Evolutionary conservation across 2,888 invertebrate genomes (phyloP).

Genomic region (Rhagonycha lutea): DNA sequence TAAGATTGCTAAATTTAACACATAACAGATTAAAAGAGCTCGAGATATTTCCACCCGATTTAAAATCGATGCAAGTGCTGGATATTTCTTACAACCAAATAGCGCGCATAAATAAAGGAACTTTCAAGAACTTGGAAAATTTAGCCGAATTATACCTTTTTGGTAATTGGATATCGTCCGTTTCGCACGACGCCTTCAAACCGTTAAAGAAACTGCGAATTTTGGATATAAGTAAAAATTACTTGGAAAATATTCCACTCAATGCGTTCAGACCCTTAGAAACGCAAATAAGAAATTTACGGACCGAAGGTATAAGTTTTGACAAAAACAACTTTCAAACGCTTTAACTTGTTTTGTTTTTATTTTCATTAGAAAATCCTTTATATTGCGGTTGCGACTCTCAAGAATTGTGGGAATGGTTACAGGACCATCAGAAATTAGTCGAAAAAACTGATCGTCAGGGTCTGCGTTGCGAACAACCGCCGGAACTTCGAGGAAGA

Average conservation of each 20-base stretch:
- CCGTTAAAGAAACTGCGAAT: constrained; percentile 74
- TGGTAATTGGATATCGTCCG: constrained; percentile 80
- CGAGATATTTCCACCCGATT: constrained; percentile 79
- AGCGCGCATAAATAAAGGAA: constrained; percentile 73
- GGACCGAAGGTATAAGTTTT: constrained; percentile 72
- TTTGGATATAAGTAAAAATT: constrained; percentile 82
- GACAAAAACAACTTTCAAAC: background rate
- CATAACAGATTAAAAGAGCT: constrained; percentile 80
- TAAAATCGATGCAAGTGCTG: constrained; percentile 76
- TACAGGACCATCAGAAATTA: constrained; percentile 83
- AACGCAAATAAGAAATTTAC: constrained; percentile 77
- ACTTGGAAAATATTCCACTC: constrained; percentile 78
- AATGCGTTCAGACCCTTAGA: constrained; percentile 79
- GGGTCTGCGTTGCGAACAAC: constrained; percentile 78
- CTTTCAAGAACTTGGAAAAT: constrained; percentile 76
- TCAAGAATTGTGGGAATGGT: constrained; percentile 91
- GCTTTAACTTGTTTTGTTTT: background rate
- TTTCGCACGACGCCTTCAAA: constrained; percentile 78
- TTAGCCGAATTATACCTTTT: constrained; percentile 77
- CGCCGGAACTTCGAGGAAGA: constrained; percentile 75
- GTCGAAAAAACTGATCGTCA: constrained; percentile 48
- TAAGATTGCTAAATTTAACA: constrained; percentile 79
- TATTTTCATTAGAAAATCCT: constrained; percentile 74
- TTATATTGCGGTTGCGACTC: constrained; percentile 88
- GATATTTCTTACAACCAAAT: constrained; percentile 86